Conservation (phyloP, 2,888 invertebrate genomes). For the Diaprepes abbreviatus region DNA sequence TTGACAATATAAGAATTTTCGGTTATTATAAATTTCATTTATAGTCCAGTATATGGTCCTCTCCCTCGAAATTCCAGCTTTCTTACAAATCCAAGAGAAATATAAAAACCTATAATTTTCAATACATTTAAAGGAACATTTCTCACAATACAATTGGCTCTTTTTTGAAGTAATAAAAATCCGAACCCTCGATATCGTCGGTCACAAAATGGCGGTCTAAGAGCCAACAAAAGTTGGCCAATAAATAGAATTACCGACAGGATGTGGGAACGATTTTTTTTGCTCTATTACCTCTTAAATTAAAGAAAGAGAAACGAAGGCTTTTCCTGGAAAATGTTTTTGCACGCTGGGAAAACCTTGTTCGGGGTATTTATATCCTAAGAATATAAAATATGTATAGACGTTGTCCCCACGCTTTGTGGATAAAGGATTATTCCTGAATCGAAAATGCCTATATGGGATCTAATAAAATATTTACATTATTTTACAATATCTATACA, state of each 20-base stretch:
- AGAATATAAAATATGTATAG: no score
- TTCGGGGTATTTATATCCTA: not conserved
- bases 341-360: not conserved
- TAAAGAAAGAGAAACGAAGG: not conserved
- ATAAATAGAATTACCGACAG: slow-evolving; percentile 27
- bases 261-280: slow-evolving; percentile 14
- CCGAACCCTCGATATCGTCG: slow-evolving; percentile 6
- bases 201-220: slow-evolving; percentile 21
- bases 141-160: slow-evolving; percentile 13
- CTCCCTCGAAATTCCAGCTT: no score
- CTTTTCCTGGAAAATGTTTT: not conserved
- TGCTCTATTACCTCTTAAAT: not conserved
- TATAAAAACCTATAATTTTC: not conserved
- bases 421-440: no score
- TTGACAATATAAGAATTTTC: no score
- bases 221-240: slow-evolving; percentile 21
- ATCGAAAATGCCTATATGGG: no score
- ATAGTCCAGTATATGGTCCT: no score
- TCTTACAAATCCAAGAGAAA: slow-evolving; percentile 5
- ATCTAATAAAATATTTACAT: no score
- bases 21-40: no score
- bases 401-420: no score
- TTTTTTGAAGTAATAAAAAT: slow-evolving; percentile 15
- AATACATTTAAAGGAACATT: not conserved
- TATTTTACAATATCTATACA: no score